Evolutionary conservation across 2,888 invertebrate genomes (phyloP).

Genomic region (Coelogynopora nodosa): DNA sequence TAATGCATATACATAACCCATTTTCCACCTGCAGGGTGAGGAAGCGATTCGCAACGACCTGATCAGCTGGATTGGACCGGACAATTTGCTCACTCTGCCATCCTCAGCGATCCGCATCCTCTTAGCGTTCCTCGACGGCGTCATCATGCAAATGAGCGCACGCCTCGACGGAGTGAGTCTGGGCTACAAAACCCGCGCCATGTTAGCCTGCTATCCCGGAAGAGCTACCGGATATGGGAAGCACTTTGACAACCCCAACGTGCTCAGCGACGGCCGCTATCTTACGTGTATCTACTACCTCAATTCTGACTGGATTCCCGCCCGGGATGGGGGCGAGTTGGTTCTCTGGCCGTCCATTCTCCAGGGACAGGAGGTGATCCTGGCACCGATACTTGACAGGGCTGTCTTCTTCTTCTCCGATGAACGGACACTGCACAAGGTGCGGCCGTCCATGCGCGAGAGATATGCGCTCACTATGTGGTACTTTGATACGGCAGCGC

Average conservation of each 20-base stretch:
- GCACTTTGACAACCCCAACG: background rate
- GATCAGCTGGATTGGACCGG: background rate
- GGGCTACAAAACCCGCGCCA: slow-evolving; percentile 5
- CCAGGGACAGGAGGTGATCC: background rate
- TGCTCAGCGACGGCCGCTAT: slow-evolving; percentile 5
- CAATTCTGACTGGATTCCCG: background rate
- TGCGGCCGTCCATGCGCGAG: background rate
- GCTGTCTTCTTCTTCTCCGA: slow-evolving; percentile 10
- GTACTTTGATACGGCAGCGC: background rate
- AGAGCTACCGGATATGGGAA: background rate
- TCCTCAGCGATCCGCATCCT: background rate
- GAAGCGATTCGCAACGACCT: background rate
- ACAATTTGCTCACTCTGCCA: background rate
- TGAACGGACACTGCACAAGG: background rate
- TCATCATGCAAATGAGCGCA: background rate
- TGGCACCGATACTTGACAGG: background rate
- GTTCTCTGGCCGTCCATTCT: background rate
- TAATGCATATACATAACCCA: too few species aligned
- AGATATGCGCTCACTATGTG: background rate
- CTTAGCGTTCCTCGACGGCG: background rate
- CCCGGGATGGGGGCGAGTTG: background rate
- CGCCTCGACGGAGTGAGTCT: background rate
- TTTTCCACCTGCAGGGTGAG: too few species aligned
- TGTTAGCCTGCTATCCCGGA: background rate
- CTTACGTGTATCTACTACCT: slow-evolving; percentile 2